These are phyloP conservation scores for Prosopocoilus inquinatus DNA, from an alignment of 2,888 invertebrate genomes.

Conservation along the genomic window DNA sequence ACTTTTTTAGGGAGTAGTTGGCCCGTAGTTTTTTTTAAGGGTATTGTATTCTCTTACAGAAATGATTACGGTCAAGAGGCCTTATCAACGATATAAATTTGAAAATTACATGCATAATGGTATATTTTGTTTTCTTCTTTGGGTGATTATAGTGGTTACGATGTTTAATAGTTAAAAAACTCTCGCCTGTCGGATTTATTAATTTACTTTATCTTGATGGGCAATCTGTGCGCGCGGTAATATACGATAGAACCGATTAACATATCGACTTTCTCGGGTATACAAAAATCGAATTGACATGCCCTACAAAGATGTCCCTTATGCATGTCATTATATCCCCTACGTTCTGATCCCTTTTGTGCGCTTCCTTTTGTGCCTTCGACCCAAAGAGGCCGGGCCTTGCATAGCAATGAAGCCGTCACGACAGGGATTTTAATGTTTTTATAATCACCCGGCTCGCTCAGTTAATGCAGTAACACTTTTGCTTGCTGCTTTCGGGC, in stretches of 20 bases:
- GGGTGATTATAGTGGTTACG: too few relatives aligned
- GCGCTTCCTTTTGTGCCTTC: slow-evolving; percentile 40
- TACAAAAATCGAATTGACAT: slow-evolving; percentile 41
- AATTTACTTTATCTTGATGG: slow-evolving; percentile 16
- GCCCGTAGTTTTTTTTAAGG: too few relatives aligned
- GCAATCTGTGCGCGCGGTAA: slow-evolving; percentile 9
- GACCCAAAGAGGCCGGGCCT: slow-evolving; percentile 43
- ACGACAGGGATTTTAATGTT: slow-evolving; percentile 50
- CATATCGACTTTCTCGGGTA: slow-evolving; percentile 14
- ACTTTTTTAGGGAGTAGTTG: too few relatives aligned
- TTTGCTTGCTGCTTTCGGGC: slow-evolving; percentile 46
- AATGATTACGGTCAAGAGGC: too few relatives aligned
- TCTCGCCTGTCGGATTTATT: slow-evolving; percentile 19
- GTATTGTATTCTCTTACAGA: too few relatives aligned
- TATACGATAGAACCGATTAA: slow-evolving; percentile 19
- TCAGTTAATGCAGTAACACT: slow-evolving; percentile 37
- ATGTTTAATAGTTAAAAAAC: slow-evolving; percentile 8
- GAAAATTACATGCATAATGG: too few relatives aligned
- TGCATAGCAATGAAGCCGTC: slow-evolving; percentile 49
- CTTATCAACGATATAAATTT: too few relatives aligned
- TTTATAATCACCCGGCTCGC: slow-evolving; percentile 47
- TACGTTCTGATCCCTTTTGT: slow-evolving; percentile 42
- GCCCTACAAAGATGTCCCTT: slow-evolving; percentile 43
- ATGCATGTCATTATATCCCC: slow-evolving; percentile 47
- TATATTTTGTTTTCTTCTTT: too few relatives aligned